These are phyloP conservation scores for Amphipyra tragopoginis DNA, from an alignment of 2,888 invertebrate species.

Conservation along the genomic window DNA sequence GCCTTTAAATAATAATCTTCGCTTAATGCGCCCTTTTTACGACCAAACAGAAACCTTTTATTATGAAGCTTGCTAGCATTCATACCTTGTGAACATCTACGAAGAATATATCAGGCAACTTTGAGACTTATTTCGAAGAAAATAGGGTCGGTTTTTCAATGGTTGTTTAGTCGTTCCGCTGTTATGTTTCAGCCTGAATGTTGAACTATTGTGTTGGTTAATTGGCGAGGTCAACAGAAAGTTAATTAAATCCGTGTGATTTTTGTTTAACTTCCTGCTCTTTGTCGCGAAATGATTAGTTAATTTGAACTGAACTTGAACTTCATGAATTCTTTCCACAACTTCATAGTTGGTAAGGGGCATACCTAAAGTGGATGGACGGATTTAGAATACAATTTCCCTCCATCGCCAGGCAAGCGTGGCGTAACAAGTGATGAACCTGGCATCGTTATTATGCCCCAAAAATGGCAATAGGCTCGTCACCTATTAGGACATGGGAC, in stretches of 20 bases:
- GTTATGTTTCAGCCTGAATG: neutral
- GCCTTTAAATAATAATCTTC: slow-evolving; percentile 60
- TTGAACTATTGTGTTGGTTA: slow-evolving; percentile 34
- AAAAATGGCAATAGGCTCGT: no score
- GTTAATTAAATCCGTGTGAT: slow-evolving; percentile 46
- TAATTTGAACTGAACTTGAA: slow-evolving; percentile 3
- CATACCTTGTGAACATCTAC: slow-evolving; percentile 13
- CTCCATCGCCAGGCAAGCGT: no score
- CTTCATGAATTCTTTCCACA: neutral
- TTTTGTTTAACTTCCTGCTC: slow-evolving; percentile 11
- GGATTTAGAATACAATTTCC: no score
- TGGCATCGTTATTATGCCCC: no score
- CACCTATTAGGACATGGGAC: no score
- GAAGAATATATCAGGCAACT: neutral
- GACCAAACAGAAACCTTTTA: slow-evolving; percentile 40
- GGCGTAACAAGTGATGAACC: no score
- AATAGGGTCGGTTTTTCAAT: slow-evolving; percentile 4
- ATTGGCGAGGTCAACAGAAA: slow-evolving; percentile 33
- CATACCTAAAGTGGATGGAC: no score
- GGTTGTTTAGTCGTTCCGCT: neutral
- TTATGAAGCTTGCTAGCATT: slow-evolving; percentile 3
- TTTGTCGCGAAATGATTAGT: slow-evolving; percentile 31
- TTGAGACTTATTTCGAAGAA: neutral
- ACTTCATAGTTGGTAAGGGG: no score
- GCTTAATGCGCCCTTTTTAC: slow-evolving; percentile 52